Evolutionary conservation across 2,113 vertebrate genomes (phyloP).

Genomic region (Pionites leucogaster): DNA sequence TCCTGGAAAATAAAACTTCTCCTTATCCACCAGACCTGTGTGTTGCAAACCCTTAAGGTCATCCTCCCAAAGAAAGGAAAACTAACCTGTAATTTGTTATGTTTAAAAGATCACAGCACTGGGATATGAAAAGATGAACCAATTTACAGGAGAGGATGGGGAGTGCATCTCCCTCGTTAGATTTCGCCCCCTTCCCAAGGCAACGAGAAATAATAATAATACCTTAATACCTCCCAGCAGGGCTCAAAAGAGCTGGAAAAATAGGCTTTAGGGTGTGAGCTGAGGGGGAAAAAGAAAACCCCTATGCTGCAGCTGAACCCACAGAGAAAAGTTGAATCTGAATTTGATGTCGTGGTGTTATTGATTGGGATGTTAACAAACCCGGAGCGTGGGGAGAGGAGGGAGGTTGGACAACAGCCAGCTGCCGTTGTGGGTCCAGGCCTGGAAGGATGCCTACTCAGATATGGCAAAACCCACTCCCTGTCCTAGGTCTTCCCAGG

Average conservation of each 20-base stretch:
- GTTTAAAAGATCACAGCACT: background rate
- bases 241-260: conserved; percentile 22
- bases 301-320: background rate
- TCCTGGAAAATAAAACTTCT: background rate
- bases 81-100: background rate
- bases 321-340: background rate
- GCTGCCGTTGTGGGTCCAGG: background rate
- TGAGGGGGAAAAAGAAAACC: background rate
- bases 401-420: background rate
- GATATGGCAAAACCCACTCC: background rate
- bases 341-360: background rate
- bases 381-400: background rate
- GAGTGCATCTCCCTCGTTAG: background rate
- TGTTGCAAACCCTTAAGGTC: background rate
- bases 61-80: background rate
- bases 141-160: background rate
- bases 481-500: background rate
- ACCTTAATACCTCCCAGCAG: conserved; percentile 23
- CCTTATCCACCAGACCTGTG: background rate
- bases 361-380: conserved; percentile 41
- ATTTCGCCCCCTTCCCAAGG: background rate
- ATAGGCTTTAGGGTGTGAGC: background rate
- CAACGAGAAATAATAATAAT: background rate
- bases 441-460: conserved; percentile 32
- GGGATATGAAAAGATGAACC: background rate